Evolutionary conservation across 2,113 vertebrate species (phyloP), one percentile per base, ranked within the genome.

Genomic region (Caloenas nicobarica): DNA sequence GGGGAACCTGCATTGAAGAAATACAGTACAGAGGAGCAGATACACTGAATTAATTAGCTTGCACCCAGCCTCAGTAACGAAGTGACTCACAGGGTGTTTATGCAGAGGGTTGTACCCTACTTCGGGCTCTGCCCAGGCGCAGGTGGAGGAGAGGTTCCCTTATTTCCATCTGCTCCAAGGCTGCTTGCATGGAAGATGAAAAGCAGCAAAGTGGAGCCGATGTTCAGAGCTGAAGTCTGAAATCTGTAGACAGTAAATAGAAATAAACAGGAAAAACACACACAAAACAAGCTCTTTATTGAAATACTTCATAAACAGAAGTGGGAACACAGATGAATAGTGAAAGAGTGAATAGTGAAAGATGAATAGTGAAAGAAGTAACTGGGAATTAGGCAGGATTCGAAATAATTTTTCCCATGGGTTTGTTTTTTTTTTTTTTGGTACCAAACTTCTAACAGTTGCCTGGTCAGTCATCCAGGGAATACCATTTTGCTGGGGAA

Each of bases 11-110:
- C 58, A 9, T 53, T 86, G 44, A 36, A 46, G 68, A 78, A 89
- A 64, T 66, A 26, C 83, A 36, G 34, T 44, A 11, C 56, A 78
- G 86, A 86, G 80, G 40, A 95, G 46, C 38, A 85, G 69, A 85
- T 77, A 79, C 44, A 38, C 62, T 50, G 70, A 54, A 62, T 78
- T 95, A 92, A 95, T 85, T 82, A 88, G 71, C 50, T 94, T 22
- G 14, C 29, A 40, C 14, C 42, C 78, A 54, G 78, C 33, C 64
- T 80, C 26, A 24, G 58, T 80, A 82, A 92, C 0, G 0, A 92
- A 86, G 80, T 66, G 83, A 86, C 57, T 88, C 70, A 53, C 18
- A 23, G 68, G 29, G 40, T 8, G 4, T 72, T 93, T 70, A 36
- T 88, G 40, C 40, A 26, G 46, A 18, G 74, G 71, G 38, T 34